Conservation (phyloP, 2,113 vertebrate genomes). For the Charina bottae region DNA sequence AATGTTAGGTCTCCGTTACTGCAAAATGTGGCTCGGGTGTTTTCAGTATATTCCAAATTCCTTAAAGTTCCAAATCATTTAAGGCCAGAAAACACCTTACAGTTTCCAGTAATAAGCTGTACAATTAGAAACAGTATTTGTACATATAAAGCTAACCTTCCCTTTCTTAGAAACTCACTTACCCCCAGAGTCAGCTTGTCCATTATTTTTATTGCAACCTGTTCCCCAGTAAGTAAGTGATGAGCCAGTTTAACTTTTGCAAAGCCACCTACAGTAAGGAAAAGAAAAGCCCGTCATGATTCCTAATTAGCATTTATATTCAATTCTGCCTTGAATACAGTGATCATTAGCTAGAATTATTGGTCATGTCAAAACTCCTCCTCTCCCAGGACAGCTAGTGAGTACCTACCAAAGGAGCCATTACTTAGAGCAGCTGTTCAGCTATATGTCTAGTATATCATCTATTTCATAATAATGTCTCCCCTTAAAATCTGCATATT, state of each 20-base stretch:
- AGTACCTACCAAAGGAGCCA: background rate
- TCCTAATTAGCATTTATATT: rapidly evolving
- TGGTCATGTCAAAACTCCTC: background rate
- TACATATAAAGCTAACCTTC: background rate
- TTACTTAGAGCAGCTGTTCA: background rate
- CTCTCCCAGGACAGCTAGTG: background rate
- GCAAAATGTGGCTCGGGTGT: background rate
- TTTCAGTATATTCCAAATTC: background rate
- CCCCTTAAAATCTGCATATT: background rate
- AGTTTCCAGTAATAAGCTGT: background rate
- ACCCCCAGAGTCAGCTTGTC: constrained; percentile 92
- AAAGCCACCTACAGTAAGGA: constrained; percentile 84
- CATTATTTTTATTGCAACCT: constrained; percentile 96
- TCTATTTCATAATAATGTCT: background rate
- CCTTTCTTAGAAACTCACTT: constrained; percentile 40
- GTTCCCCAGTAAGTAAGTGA: constrained; percentile 89
- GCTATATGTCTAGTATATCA: background rate
- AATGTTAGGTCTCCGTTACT: background rate
- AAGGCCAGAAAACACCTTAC: background rate
- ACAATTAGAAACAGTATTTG: background rate
- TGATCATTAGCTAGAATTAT: background rate
- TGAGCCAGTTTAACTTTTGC: constrained; percentile 92
- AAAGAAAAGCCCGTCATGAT: background rate
- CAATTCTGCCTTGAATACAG: background rate
- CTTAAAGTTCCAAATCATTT: background rate